These are phyloP conservation scores for Trididemnum clinides DNA, from an alignment of 23 tunicate genomes.

Conservation along the genomic window DNA sequence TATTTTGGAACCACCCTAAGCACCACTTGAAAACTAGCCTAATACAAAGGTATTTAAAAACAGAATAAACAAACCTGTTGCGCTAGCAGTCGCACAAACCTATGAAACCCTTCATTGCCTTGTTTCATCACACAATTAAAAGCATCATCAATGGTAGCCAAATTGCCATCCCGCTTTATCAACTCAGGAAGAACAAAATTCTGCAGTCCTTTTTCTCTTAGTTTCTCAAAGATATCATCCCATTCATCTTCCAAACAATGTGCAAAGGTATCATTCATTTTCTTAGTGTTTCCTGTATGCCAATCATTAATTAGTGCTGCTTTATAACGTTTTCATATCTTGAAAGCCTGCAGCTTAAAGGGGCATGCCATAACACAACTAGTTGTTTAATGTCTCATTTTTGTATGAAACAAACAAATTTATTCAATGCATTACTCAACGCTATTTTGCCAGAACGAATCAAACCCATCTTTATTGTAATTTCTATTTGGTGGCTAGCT, in stretches of 20 bases:
- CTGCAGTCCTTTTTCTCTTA: background rate
- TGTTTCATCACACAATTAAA: slow-evolving; percentile 12
- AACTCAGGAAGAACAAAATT: background rate
- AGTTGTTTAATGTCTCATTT: too few relatives aligned
- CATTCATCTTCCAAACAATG: slow-evolving; percentile 47
- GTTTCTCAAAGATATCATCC: slow-evolving; percentile 19
- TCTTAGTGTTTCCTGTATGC: background rate
- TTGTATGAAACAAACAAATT: too few relatives aligned
- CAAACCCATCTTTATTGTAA: too few relatives aligned
- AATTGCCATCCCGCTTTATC: background rate
- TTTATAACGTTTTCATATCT: background rate
- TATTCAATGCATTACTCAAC: too few relatives aligned
- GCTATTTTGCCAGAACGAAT: too few relatives aligned
- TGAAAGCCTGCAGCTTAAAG: background rate
- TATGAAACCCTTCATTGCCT: slow-evolving; percentile 30
- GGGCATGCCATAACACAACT: background rate
- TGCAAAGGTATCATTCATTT: background rate
- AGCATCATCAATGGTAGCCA: slow-evolving; percentile 1
- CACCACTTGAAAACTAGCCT: too few relatives aligned
- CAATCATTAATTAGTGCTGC: background rate
- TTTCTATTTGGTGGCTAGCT: too few relatives aligned
- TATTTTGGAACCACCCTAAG: too few relatives aligned
- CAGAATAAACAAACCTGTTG: background rate
- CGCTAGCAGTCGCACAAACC: background rate
- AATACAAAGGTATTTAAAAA: too few relatives aligned